Percentiles rank a stretch among this genome's conserved stretches.
Conservation (phyloP, 2,888 invertebrate genomes). For the Fragum fragum region DNA sequence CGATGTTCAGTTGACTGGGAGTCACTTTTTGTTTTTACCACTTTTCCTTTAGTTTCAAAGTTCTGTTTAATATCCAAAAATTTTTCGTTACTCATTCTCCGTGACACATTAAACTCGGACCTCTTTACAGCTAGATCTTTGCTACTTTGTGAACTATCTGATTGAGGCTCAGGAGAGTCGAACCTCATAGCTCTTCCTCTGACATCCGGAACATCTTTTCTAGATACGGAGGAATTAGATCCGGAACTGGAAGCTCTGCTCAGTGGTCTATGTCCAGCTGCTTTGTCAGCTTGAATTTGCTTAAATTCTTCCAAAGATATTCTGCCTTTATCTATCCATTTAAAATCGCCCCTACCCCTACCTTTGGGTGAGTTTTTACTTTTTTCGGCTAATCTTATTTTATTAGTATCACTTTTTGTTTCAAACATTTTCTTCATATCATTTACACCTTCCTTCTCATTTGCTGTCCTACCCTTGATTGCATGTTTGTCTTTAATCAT, state of each 20-base stretch:
- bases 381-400: constrained; percentile 9
- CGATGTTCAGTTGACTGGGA: constrained; percentile 26
- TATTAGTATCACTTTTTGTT: constrained; percentile 13
- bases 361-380: constrained; percentile 10
- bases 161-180: constrained; percentile 47
- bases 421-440: constrained; percentile 23
- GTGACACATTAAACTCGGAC: constrained; percentile 48
- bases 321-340: constrained; percentile 53
- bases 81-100: constrained; percentile 52
- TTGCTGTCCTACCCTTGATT: not conserved
- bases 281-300: constrained; percentile 20
- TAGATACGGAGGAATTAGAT: constrained; percentile 53
- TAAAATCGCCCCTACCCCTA: constrained; percentile 46
- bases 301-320: constrained; percentile 56
- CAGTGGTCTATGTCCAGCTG: constrained; percentile 37
- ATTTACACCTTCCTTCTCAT: constrained; percentile 17
- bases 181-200: constrained; percentile 35
- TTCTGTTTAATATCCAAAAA: constrained; percentile 64
- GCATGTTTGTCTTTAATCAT: not conserved
- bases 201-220: constrained; percentile 30
- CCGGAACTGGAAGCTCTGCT: constrained; percentile 61
- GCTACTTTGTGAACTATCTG: constrained; percentile 17
- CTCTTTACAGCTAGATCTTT: constrained; percentile 27
- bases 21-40: constrained; percentile 11
- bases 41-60: constrained; percentile 54